These are phyloP conservation scores for Sylvietta virens DNA, from an alignment of 2,113 vertebrate species.

Conservation along the genomic window DNA sequence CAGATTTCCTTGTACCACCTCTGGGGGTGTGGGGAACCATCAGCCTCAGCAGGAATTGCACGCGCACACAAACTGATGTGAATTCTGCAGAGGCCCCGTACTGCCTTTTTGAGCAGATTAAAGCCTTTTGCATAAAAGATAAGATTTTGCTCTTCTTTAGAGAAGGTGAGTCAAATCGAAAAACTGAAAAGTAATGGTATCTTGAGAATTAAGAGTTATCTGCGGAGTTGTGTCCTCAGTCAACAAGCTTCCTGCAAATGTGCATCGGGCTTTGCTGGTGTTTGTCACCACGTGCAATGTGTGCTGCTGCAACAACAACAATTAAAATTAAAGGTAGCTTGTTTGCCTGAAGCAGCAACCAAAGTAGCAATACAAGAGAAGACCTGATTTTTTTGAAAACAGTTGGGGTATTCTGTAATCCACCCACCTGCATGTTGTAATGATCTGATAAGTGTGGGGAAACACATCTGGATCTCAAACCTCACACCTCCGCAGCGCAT, in stretches of 20 bases:
- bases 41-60: not conserved
- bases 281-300: fast-evolving
- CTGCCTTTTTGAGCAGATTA: not conserved
- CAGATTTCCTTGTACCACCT: not conserved
- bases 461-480: not conserved
- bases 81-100: not conserved
- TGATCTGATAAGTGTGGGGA: not conserved
- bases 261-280: fast-evolving
- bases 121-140: not conserved
- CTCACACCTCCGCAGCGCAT: not conserved
- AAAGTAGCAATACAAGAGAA: not conserved
- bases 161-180: not conserved
- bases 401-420: not conserved
- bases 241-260: not conserved
- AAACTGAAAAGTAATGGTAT: not conserved
- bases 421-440: not conserved
- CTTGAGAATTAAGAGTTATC: not conserved
- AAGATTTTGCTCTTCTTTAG: not conserved
- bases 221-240: not conserved
- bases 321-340: not conserved
- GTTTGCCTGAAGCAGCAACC: not conserved
- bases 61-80: too few species aligned
- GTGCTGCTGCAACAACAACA: not conserved
- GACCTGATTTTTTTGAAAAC: not conserved
- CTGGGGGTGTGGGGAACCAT: not conserved